These are phyloP conservation scores for Philopotamus ludificatus DNA, from an alignment of 1,140 invertebrate genomes.

Conservation along the genomic window DNA sequence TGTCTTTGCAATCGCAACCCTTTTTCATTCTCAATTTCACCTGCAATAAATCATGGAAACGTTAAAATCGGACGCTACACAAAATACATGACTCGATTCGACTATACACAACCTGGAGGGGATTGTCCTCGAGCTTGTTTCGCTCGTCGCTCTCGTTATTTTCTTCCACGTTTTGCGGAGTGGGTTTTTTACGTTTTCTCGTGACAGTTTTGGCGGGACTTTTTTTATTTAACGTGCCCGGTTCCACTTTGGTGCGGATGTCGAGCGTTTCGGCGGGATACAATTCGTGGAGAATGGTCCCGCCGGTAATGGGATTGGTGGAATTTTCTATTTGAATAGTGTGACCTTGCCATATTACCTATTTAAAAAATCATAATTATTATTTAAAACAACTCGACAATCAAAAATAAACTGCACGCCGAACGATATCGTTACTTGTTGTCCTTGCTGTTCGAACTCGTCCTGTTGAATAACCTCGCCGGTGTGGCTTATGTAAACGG, in stretches of 20 bases:
- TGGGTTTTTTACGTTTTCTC: constrained; percentile 57
- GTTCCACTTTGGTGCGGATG: constrained; percentile 37
- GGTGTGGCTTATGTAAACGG: constrained; percentile 51
- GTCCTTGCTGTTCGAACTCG: constrained; percentile 26
- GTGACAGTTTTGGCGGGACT: constrained; percentile 49
- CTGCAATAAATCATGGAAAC: no score
- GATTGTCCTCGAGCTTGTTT: constrained; percentile 56
- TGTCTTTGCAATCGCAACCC: constrained; percentile 76
- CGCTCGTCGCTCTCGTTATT: constrained; percentile 50
- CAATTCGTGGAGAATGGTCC: constrained; percentile 39
- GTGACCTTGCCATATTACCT: constrained; percentile 64
- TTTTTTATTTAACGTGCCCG: constrained; percentile 42
- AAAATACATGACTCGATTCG: neutral
- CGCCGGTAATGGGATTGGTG: constrained; percentile 46
- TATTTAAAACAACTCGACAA: no score
- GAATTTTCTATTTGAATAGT: constrained; percentile 59
- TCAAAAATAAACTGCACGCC: no score
- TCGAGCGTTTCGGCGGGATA: constrained; percentile 32
- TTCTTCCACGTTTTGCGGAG: constrained; percentile 51
- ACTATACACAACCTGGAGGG: constrained; percentile 38
- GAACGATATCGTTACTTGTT: constrained; percentile 33
- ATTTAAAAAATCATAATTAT: no score
- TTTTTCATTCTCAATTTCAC: constrained; percentile 67
- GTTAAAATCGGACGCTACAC: no score
- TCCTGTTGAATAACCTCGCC: constrained; percentile 51